phyloP scores from a whole-genome alignment of 64 coral and sea anemone genomes.

The Platygyra sinensis region DNA sequence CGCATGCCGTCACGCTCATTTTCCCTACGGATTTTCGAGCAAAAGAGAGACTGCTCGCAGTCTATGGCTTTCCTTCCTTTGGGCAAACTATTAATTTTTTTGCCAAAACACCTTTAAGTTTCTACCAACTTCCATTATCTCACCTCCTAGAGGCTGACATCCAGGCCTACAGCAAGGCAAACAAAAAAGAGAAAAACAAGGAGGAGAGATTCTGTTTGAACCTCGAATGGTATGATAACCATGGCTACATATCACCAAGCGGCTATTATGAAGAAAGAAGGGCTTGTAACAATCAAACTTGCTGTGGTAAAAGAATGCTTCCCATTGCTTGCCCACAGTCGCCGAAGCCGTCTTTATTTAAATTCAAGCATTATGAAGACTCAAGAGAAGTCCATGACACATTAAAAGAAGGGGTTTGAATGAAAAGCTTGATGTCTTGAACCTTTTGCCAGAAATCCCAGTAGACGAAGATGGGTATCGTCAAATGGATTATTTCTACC shows the following conservation, averaged over 20 bases:
- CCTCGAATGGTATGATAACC: conserved; percentile 31
- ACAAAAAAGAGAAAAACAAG: conserved; percentile 31
- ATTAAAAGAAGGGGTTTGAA: neutral
- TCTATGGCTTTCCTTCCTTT: conserved; percentile 65
- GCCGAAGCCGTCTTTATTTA: conserved; percentile 36
- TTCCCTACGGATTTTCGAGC: too few species aligned
- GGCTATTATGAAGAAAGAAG: conserved; percentile 59
- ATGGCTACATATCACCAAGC: neutral
- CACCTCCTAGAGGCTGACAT: too few species aligned
- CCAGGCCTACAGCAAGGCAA: neutral
- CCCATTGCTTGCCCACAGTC: conserved; percentile 9
- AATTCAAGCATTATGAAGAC: conserved; percentile 27
- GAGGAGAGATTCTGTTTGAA: conserved; percentile 33
- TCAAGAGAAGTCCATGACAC: neutral
- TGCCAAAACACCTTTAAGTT: neutral
- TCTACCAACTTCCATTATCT: too few species aligned
- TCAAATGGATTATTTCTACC: conserved; percentile 55
- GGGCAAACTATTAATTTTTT: conserved; percentile 35
- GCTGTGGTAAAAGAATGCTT: conserved; percentile 52
- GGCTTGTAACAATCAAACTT: conserved; percentile 29
- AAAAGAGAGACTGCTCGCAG: too few species aligned
- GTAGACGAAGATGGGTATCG: neutral
- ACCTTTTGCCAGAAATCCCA: conserved; percentile 20
- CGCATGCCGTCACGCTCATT: too few species aligned
- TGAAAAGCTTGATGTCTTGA: neutral